Conservation (phyloP, 2,888 invertebrate species). For the Stratiomys singularior region DNA sequence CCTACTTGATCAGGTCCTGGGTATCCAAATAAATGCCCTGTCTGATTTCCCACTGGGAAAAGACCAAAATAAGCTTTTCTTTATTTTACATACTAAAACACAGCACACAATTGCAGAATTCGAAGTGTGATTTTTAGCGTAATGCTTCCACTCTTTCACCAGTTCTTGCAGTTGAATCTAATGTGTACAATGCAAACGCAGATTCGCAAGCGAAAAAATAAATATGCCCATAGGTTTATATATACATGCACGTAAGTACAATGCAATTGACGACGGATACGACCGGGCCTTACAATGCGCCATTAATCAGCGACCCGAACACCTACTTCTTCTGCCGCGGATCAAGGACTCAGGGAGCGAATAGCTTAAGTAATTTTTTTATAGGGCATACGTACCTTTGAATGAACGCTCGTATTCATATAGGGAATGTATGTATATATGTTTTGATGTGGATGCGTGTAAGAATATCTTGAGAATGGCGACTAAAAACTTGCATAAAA, state of each 20-base stretch:
- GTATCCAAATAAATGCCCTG: too few relatives aligned
- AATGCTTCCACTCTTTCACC: neutral
- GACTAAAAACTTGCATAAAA: conserved; percentile 33
- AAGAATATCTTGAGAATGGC: conserved; percentile 1
- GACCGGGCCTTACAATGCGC: conserved; percentile 22
- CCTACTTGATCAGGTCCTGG: too few relatives aligned
- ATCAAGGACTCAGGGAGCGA: conserved; percentile 25
- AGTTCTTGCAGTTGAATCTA: neutral
- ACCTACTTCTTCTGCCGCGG: conserved; percentile 22
- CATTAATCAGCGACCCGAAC: conserved; percentile 34
- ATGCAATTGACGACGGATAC: conserved; percentile 30
- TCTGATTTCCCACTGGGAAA: neutral
- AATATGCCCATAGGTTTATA: neutral
- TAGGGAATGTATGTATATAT: neutral
- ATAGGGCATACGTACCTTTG: neutral
- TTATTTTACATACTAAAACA: neutral
- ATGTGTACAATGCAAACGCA: neutral
- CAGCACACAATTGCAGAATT: neutral
- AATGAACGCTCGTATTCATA: neutral
- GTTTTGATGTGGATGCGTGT: neutral
- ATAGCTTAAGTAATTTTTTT: conserved; percentile 10
- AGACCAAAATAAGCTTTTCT: neutral
- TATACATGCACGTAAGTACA: neutral
- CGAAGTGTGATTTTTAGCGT: neutral
- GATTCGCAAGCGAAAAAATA: neutral